Evolutionary conservation across 2,797 vertebrate genomes (phyloP).

Genomic region (Gymnopithys bicolor): DNA sequence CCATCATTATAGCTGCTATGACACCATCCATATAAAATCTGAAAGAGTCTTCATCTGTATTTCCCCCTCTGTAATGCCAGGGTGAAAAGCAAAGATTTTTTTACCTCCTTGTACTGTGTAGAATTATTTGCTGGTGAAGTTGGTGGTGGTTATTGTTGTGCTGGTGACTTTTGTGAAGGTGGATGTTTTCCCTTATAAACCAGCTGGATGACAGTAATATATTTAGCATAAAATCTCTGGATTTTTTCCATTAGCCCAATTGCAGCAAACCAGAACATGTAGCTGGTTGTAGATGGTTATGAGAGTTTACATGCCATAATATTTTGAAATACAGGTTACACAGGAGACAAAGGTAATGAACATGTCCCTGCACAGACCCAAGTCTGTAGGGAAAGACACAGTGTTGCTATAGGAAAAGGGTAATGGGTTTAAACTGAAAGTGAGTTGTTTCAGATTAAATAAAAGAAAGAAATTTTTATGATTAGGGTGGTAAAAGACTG

Average conservation of each 20-base stretch:
- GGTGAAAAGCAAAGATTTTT: not conserved
- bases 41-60: not conserved
- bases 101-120: not conserved
- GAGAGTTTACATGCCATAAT: fast-evolving
- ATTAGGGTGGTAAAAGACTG: fast-evolving
- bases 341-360: not conserved
- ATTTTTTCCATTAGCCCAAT: not conserved
- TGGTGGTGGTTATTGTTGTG: not conserved
- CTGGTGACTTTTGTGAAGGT: not conserved
- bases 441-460: not conserved
- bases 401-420: not conserved
- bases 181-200: not conserved
- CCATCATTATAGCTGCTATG: not conserved
- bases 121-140: not conserved
- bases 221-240: not conserved
- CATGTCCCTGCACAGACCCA: fast-evolving
- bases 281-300: not conserved
- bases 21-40: not conserved
- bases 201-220: not conserved
- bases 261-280: not conserved
- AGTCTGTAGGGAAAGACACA: not conserved
- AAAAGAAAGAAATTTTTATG: not conserved
- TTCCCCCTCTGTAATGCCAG: not conserved
- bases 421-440: not conserved
- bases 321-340: not conserved